A percentile compares a stretch with the other conserved stretches of the same genome.
Conservation (phyloP, 1,140 invertebrate genomes). For the Parapsyche elsis region DNA sequence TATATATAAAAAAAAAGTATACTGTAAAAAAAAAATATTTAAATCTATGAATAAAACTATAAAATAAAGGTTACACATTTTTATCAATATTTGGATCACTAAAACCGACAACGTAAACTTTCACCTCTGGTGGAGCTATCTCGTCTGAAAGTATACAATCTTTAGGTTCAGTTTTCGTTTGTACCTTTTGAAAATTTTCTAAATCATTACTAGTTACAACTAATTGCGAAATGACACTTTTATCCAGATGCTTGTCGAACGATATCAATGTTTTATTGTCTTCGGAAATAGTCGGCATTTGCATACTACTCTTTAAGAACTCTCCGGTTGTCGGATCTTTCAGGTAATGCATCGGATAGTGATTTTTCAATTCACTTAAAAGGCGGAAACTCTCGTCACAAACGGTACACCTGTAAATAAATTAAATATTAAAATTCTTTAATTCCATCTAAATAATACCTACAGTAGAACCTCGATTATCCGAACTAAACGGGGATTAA, state of each 20-base stretch:
- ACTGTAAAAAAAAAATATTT: background rate
- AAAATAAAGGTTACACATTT: constrained; percentile 35
- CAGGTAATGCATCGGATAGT: constrained; percentile 63
- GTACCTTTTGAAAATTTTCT: constrained; percentile 50
- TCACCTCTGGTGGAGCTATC: constrained; percentile 40
- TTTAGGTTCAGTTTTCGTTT: constrained; percentile 53
- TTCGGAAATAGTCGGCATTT: constrained; percentile 35
- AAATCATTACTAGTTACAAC: constrained; percentile 43
- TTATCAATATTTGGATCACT: background rate
- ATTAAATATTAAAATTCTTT: no score
- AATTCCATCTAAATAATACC: no score
- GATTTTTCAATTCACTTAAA: constrained; percentile 62
- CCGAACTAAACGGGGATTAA: no score
- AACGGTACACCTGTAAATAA: constrained; percentile 58
- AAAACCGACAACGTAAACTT: constrained; percentile 50
- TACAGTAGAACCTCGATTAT: no score
- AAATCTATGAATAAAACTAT: constrained; percentile 7
- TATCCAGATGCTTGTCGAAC: constrained; percentile 53
- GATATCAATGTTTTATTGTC: constrained; percentile 52
- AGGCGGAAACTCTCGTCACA: constrained; percentile 63
- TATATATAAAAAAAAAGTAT: constrained; percentile 18
- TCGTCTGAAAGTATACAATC: constrained; percentile 38
- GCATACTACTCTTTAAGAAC: constrained; percentile 14
- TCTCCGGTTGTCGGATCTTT: constrained; percentile 51
- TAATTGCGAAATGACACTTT: constrained; percentile 50